phyloP scores from a whole-genome alignment of 1,140 invertebrate genomes.

The Archivesica marissinica region DNA sequence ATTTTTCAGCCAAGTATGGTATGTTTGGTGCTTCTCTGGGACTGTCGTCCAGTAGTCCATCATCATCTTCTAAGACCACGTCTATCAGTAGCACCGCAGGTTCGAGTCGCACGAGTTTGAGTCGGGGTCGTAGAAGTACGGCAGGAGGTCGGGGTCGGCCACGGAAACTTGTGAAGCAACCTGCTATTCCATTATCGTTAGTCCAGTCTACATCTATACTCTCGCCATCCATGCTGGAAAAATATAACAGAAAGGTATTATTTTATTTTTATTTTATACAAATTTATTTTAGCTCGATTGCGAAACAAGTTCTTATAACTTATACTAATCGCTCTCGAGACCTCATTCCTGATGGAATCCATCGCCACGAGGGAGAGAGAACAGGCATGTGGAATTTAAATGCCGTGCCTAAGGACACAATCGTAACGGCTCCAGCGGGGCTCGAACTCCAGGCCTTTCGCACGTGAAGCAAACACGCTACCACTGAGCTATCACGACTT shows the following conservation, averaged over 20 bases:
- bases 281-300: no score
- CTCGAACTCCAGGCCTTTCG: no score
- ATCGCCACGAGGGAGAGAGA: no score
- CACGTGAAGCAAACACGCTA: no score
- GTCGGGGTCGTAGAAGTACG: background rate
- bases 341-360: no score
- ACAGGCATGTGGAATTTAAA: no score
- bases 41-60: background rate
- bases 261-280: no score
- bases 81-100: background rate
- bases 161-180: conserved; percentile 3
- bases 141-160: conserved; percentile 1
- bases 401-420: no score
- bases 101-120: background rate
- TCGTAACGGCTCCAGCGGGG: no score
- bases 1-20: conserved; percentile 35
- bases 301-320: no score
- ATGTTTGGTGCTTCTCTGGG: conserved; percentile 16
- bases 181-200: conserved; percentile 47
- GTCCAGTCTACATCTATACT: conserved; percentile 56
- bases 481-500: no score
- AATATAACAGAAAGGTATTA: conserved; percentile 55
- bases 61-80: background rate
- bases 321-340: no score
- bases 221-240: conserved; percentile 58